phyloP scores from a whole-genome alignment of 2,113 vertebrate species.

The Nibea coibor region DNA sequence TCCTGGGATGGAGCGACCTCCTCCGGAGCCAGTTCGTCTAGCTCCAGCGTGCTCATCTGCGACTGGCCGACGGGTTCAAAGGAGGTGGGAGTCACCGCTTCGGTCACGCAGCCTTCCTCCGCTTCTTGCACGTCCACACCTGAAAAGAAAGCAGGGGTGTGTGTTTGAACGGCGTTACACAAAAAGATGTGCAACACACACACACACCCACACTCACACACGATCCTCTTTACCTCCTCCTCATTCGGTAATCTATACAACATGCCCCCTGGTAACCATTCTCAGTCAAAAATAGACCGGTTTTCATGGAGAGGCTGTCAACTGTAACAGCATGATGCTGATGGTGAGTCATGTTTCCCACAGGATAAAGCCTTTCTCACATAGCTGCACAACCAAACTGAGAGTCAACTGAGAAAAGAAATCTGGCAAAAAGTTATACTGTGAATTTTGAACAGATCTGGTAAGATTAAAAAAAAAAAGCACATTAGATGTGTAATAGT shows the following conservation, averaged over 20 bases:
- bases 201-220: background rate
- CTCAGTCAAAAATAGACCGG: conserved; percentile 66
- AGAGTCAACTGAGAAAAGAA: conserved; percentile 41
- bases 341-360: conserved; percentile 72
- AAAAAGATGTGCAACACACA: conserved; percentile 21
- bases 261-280: conserved; percentile 47
- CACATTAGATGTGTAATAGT: background rate
- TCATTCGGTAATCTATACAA: conserved; percentile 45
- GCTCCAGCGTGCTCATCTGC: conserved; percentile 77
- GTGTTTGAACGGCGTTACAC: conserved; percentile 21
- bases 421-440: conserved; percentile 32
- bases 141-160: conserved; percentile 56
- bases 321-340: conserved; percentile 64
- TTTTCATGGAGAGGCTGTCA: conserved; percentile 68
- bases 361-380: conserved; percentile 59
- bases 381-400: conserved; percentile 43
- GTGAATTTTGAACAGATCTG: conserved; percentile 29
- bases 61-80: conserved; percentile 66
- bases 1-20: conserved; percentile 29
- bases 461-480: background rate
- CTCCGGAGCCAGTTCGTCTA: conserved; percentile 69
- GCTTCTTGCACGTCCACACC: conserved; percentile 70
- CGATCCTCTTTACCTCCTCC: conserved; percentile 15
- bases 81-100: conserved; percentile 67
- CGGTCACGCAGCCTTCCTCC: conserved; percentile 69